Percentiles rank a stretch among this genome's conserved stretches.
Conservation (phyloP, 35 echinoderm and acorn worm genomes). For the Anneissia japonica region DNA sequence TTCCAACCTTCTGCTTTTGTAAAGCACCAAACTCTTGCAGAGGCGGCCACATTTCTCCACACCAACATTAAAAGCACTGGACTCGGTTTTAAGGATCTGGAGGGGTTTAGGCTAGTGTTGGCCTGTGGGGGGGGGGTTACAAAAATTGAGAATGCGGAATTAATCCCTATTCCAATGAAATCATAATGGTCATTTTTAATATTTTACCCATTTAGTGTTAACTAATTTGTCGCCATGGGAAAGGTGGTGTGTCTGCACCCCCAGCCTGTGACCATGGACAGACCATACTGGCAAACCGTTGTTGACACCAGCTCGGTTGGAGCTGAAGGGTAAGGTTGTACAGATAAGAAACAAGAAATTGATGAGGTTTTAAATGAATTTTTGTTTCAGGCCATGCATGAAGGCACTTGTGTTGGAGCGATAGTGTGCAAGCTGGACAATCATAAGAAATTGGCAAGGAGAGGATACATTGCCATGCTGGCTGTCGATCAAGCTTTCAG, state of each 20-base stretch:
- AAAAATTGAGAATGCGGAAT: no score
- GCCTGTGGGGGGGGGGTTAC: no score
- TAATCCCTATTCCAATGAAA: no score
- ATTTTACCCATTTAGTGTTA: not conserved
- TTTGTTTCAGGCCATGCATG: slow-evolving; percentile 83
- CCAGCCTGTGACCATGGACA: not conserved
- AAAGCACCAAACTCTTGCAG: no score
- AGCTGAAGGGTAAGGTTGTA: not conserved
- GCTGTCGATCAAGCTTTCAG: slow-evolving; percentile 95
- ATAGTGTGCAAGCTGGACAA: slow-evolving; percentile 97
- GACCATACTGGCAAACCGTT: not conserved
- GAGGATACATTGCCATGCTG: slow-evolving; percentile 97
- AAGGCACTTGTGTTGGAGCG: slow-evolving; percentile 71
- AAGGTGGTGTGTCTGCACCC: not conserved
- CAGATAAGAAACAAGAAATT: not conserved
- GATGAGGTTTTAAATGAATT: not conserved
- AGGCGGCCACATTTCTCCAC: no score
- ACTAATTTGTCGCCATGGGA: not conserved
- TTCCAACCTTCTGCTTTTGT: no score
- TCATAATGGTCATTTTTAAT: not conserved
- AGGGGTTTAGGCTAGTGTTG: no score
- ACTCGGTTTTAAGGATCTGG: no score
- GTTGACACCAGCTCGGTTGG: not conserved
- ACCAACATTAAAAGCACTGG: no score
- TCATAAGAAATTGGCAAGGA: slow-evolving; percentile 84